Evolutionary conservation across 2,888 invertebrate species (phyloP), one percentile per base, ranked within the genome.

Genomic region (Drosophila hamatofila): DNA sequence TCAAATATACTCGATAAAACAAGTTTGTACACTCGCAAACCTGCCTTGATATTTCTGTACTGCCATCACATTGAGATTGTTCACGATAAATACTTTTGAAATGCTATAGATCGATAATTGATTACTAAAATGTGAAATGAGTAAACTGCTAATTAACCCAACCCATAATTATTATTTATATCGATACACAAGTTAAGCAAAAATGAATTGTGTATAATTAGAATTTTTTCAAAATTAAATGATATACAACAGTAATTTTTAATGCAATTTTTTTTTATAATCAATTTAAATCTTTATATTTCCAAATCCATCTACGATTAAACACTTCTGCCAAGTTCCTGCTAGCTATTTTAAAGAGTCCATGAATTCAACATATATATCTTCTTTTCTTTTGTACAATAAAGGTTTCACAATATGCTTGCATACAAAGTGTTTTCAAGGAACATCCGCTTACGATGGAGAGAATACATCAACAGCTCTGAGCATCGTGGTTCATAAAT

Each of bases 391-490:
- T 37, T 39, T 18, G 18, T 16, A 23, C 14, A 44, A 23, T 21
- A 25, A 25, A 46, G 46, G 3, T 14, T 25, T 25, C 25, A 25
- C 5, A 4, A 16, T 4, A 8, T 25, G 9, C 44, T 8, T 42
- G 23, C 23, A 44, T 23, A 44, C 8, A 23, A 44, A 23, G 14
- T 23, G 3, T 16, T 16, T 9, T 9, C n/a, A 11, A 27, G n/a
- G 9, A n/a, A n/a, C 27, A 48, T 48, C 25, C 25, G 46, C 46
- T 27, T n/a, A 11, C 5, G n/a, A 27, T 5, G n/a, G n/a, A n/a
- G 25, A n/a, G 46, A n/a, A 48, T 48, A 48, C 46, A 25, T 48
- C 27, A 27, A 48, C 46, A 27, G 46, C 25, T 27, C 11, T n/a
- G n/a, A 48, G 27, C 46, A 9, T n/a, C 2, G 46, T 27, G 16